Evolutionary conservation across 2,797 vertebrate genomes (phyloP).

Genomic region (Enoplosus armatus): DNA sequence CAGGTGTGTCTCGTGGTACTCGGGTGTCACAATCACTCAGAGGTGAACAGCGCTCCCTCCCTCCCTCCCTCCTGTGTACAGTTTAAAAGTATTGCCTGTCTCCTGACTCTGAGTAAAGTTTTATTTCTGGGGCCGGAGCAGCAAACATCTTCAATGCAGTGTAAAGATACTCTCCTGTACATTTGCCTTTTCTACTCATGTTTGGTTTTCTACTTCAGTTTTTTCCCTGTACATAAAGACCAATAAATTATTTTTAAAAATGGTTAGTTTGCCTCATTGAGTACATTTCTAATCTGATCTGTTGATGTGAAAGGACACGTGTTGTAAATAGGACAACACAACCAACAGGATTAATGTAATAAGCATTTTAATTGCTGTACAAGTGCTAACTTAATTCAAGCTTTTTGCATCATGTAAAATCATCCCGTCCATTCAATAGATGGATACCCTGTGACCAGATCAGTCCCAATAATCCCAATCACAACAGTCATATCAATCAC

Average conservation of each 20-base stretch:
- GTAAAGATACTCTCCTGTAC: constrained; percentile 85
- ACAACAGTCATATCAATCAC: constrained; percentile 41
- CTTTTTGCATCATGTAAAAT: constrained; percentile 77
- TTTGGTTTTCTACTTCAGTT: constrained; percentile 82
- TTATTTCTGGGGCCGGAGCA: constrained; percentile 39
- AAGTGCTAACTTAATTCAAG: constrained; percentile 71
- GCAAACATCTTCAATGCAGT: constrained; percentile 80
- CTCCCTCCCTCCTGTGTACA: constrained; percentile 68
- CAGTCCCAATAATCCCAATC: constrained; percentile 26
- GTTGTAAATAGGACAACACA: constrained; percentile 1
- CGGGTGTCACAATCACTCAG: constrained; percentile 23
- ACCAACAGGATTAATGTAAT: constrained; percentile 13
- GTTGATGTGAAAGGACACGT: background rate
- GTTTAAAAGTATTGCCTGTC: constrained; percentile 66
- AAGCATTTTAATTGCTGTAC: constrained; percentile 68
- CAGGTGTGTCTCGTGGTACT: constrained; percentile 48
- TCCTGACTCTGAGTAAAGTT: constrained; percentile 42
- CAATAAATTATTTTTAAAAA: constrained; percentile 91
- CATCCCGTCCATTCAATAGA: constrained; percentile 48
- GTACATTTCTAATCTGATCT: background rate
- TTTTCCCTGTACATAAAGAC: constrained; percentile 85
- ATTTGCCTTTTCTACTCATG: constrained; percentile 85
- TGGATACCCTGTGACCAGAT: constrained; percentile 66
- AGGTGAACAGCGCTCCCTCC: constrained; percentile 31
- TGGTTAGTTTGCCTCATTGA: constrained; percentile 13